These are phyloP conservation scores for Hymenopus coronatus DNA, from an alignment of 2,888 invertebrate species.

Conservation along the genomic window DNA sequence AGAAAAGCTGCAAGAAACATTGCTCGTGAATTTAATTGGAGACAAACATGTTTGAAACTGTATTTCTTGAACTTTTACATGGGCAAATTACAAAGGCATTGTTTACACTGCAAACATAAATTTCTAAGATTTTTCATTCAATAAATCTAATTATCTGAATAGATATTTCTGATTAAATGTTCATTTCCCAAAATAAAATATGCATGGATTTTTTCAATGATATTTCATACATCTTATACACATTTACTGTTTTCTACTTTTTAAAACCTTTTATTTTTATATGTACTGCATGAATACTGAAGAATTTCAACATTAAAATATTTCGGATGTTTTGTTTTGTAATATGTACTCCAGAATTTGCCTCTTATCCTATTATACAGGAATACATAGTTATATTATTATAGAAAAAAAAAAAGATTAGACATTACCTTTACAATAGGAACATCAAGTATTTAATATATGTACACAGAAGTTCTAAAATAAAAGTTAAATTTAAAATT, in stretches of 20 bases:
- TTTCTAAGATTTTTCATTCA: not conserved
- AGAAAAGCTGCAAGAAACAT: not conserved
- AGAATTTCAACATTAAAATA: not conserved
- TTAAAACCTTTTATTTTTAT: not conserved
- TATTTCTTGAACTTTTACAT: not conserved
- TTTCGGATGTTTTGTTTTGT: not conserved
- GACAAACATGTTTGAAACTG: not conserved
- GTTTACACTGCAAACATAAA: not conserved
- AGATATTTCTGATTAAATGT: not conserved
- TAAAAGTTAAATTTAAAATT: not conserved
- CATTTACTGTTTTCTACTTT: not conserved
- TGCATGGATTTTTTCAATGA: not conserved
- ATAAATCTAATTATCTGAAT: not conserved
- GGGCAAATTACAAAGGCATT: not conserved
- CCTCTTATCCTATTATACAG: not conserved
- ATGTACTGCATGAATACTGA: not conserved
- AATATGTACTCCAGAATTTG: not conserved
- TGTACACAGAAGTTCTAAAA: not conserved
- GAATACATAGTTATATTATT: not conserved
- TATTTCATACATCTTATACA: not conserved
- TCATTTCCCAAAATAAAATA: not conserved
- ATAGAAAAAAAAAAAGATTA: not conserved
- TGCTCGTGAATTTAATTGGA: not conserved
- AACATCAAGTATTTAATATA: slow-evolving; percentile 4
- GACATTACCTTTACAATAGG: slow-evolving; percentile 1